Conservation (phyloP, 2,113 vertebrate species). For the Osmerus mordax region DNA sequence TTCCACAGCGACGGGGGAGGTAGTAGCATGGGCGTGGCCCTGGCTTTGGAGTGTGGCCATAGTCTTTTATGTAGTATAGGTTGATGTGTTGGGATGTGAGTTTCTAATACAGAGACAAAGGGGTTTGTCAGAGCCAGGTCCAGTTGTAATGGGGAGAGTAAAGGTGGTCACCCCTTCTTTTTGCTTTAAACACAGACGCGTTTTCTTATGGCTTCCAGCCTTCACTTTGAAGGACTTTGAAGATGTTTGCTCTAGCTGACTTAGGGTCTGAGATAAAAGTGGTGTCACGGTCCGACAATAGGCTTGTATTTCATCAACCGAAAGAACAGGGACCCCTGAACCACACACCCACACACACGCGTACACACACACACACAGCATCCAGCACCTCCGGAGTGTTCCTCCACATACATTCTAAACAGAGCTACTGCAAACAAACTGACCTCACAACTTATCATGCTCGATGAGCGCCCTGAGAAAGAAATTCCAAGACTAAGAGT, state of each 20-base stretch:
- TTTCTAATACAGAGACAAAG: neutral
- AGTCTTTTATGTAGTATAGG: neutral
- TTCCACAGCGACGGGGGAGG: neutral
- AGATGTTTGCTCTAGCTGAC: neutral
- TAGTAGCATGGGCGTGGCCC: neutral
- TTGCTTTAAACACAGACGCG: neutral
- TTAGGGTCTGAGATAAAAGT: neutral
- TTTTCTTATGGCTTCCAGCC: neutral
- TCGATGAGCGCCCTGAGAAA: neutral
- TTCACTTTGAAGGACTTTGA: too few species aligned
- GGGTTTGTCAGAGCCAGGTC: neutral
- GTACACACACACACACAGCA: neutral
- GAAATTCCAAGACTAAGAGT: neutral
- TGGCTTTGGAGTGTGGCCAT: neutral
- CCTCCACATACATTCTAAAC: neutral
- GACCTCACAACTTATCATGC: neutral
- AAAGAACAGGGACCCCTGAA: neutral
- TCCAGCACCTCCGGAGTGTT: neutral
- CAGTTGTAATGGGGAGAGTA: neutral
- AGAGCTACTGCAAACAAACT: conserved; percentile 5
- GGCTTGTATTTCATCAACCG: neutral
- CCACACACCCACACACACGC: neutral
- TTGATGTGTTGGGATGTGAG: neutral
- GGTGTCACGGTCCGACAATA: neutral
- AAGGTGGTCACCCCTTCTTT: neutral